These are phyloP conservation scores for Anthopleura xanthogrammica DNA, from an alignment of 92 coral and sea anemone species.

Conservation along the genomic window DNA sequence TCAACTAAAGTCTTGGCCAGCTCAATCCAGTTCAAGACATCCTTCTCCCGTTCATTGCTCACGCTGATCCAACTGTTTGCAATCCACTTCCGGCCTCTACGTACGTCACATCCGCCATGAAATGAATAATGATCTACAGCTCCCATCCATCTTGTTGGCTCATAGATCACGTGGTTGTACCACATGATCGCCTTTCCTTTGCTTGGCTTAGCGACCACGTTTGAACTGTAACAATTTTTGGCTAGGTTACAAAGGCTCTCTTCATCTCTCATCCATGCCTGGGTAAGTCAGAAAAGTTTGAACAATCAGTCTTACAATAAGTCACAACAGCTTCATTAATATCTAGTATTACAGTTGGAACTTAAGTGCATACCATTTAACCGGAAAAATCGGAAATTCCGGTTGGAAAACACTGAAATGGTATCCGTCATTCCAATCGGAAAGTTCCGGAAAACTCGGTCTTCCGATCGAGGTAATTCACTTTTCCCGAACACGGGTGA, in stretches of 20 bases:
- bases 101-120: slow-evolving; percentile 92
- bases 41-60: slow-evolving; percentile 68
- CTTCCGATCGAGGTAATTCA: no score
- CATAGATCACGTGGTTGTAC: slow-evolving; percentile 86
- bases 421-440: no score
- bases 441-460: no score
- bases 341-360: no score
- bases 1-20: slow-evolving; percentile 43
- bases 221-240: slow-evolving; percentile 80
- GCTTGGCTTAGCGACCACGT: slow-evolving; percentile 83
- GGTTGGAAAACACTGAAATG: no score
- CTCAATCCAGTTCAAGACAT: slow-evolving; percentile 81
- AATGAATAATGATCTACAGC: slow-evolving; percentile 73
- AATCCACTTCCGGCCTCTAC: slow-evolving; percentile 88
- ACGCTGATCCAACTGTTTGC: slow-evolving; percentile 95
- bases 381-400: no score
- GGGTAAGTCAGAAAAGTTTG: background rate
- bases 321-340: no score
- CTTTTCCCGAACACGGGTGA: no score
- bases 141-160: slow-evolving; percentile 80
- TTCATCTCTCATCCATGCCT: slow-evolving; percentile 83
- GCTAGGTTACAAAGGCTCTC: slow-evolving; percentile 87
- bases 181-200: slow-evolving; percentile 93
- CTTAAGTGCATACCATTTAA: no score
- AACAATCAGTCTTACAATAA: no score